These are phyloP conservation scores for Eurytoma californica DNA, from an alignment of 2,888 invertebrate species.

Conservation along the genomic window DNA sequence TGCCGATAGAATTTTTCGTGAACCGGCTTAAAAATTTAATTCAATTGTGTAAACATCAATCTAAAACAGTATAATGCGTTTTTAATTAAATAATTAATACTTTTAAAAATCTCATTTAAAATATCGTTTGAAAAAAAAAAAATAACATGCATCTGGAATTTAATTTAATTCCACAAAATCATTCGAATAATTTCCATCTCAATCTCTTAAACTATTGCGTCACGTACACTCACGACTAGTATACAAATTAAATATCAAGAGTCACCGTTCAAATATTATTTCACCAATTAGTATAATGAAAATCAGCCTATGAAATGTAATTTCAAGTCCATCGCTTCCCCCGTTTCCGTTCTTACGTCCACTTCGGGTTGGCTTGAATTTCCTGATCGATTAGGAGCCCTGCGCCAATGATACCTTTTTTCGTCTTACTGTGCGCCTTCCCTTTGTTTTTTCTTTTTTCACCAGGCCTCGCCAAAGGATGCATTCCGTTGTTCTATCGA, in stretches of 20 bases:
- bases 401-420: conserved; percentile 10
- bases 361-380: neutral
- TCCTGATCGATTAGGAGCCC: conserved; percentile 24
- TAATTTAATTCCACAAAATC: neutral
- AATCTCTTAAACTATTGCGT: neutral
- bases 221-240: too few species aligned
- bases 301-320: neutral
- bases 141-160: neutral
- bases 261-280: conserved; percentile 21
- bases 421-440: neutral
- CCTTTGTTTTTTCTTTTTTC: neutral
- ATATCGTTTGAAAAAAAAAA: too few species aligned
- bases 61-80: too few species aligned
- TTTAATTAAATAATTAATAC: neutral
- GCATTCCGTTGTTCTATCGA: conserved; percentile 9
- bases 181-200: neutral
- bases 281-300: conserved; percentile 31
- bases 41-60: too few species aligned
- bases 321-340: neutral
- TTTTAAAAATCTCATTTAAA: neutral
- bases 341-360: neutral
- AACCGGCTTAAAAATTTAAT: too few species aligned
- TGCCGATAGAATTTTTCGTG: too few species aligned
- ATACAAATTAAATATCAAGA: neutral
- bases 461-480: neutral